These are phyloP conservation scores for Punctoribates punctum DNA, from an alignment of 2,888 invertebrate genomes.

Conservation along the genomic window DNA sequence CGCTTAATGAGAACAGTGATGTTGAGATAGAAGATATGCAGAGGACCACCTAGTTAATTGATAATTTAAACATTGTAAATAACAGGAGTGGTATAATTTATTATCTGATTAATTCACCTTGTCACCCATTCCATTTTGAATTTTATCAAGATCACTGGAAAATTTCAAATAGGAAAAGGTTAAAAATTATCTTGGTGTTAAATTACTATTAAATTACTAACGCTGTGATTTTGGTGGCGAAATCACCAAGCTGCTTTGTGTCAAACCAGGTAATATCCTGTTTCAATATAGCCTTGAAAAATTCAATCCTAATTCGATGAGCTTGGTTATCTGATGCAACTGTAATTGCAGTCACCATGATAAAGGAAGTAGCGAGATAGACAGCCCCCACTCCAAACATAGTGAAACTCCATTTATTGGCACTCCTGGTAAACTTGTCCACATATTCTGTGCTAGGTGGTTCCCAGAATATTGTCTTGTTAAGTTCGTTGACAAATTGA, in stretches of 20 bases:
- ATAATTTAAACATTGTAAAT: background rate
- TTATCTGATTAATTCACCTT: constrained; percentile 52
- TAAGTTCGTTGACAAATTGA: background rate
- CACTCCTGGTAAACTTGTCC: background rate
- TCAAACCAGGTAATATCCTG: constrained; percentile 57
- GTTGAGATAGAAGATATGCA: constrained; percentile 58
- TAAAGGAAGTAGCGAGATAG: constrained; percentile 21
- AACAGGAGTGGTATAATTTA: background rate
- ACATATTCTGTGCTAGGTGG: background rate
- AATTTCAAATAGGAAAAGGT: constrained; percentile 26
- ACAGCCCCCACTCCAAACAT: constrained; percentile 14
- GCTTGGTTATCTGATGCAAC: constrained; percentile 36
- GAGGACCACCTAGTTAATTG: background rate
- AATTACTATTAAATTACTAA: background rate
- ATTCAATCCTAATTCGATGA: constrained; percentile 28
- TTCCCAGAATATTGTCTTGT: background rate
- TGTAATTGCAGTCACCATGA: constrained; percentile 1
- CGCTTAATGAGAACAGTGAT: constrained; percentile 59
- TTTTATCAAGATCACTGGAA: constrained; percentile 58
- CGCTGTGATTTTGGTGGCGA: constrained; percentile 57
- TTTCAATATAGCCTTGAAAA: constrained; percentile 50
- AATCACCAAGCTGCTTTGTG: constrained; percentile 55
- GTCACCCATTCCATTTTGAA: constrained; percentile 58
- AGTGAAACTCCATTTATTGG: constrained; percentile 2
- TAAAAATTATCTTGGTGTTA: background rate